Conservation (phyloP, 2,113 vertebrate genomes). For the Oncorhynchus mykiss region DNA sequence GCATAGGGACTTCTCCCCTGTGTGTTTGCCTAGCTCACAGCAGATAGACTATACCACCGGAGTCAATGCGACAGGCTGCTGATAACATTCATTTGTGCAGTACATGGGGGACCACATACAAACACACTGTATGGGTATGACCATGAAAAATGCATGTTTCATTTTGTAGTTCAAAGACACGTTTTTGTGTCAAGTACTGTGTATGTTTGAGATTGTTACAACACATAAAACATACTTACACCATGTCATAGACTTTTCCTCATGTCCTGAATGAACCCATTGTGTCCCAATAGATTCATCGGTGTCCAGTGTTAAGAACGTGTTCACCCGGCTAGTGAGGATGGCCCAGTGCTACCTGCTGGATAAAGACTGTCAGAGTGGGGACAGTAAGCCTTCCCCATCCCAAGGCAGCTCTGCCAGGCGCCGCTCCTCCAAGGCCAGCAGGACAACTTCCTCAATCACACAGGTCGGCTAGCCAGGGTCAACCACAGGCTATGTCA, state of each 20-base stretch:
- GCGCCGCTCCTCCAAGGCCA: constrained; percentile 26
- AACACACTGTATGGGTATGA: neutral
- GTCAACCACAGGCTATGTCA: neutral
- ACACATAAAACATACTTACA: neutral
- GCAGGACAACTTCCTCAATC: constrained; percentile 36
- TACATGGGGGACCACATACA: constrained; percentile 45
- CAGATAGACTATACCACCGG: constrained; percentile 56
- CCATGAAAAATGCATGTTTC: constrained; percentile 5
- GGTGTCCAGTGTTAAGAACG: constrained; percentile 34
- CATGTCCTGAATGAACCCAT: neutral
- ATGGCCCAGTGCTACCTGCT: constrained; percentile 61
- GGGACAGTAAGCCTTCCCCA: constrained; percentile 33
- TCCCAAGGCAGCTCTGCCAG: constrained; percentile 20
- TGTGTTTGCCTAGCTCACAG: constrained; percentile 46
- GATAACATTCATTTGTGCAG: constrained; percentile 65
- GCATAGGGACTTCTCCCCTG: constrained; percentile 11
- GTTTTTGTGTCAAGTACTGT: neutral
- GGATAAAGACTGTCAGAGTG: constrained; percentile 36
- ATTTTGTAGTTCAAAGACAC: neutral
- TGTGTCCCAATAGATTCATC: constrained; percentile 31
- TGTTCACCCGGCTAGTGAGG: constrained; percentile 55
- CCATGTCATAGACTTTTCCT: neutral
- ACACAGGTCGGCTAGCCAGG: constrained; percentile 50
- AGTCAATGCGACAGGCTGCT: constrained; percentile 62
- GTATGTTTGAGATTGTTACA: neutral